Evolutionary conservation across 1,140 invertebrate species (phyloP).

Genomic region (Drosophila nikananu): DNA sequence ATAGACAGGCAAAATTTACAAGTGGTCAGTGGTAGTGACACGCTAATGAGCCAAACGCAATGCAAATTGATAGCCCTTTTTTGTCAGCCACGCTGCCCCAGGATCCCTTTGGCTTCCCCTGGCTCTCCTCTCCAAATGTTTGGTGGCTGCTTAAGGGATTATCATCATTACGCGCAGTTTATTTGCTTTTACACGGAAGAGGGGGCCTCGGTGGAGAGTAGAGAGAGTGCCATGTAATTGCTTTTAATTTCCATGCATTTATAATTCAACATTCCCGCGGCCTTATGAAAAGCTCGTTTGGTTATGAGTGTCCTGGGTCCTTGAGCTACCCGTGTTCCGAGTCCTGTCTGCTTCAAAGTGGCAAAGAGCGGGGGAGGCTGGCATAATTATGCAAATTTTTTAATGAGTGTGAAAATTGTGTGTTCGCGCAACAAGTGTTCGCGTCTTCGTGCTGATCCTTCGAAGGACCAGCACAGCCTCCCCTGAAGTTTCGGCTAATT

Average conservation of each 20-base stretch:
- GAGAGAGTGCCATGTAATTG: slow-evolving; percentile 74
- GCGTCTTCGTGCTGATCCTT: slow-evolving; percentile 5
- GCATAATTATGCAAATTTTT: slow-evolving; percentile 81
- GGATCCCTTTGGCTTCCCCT: not conserved
- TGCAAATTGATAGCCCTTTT: slow-evolving; percentile 77
- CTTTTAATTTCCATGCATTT: slow-evolving; percentile 82
- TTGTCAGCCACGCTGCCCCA: slow-evolving; percentile 12
- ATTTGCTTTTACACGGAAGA: slow-evolving; percentile 52
- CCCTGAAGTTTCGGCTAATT: slow-evolving; percentile 63
- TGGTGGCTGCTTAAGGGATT: slow-evolving; percentile 77
- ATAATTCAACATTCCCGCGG: slow-evolving; percentile 66
- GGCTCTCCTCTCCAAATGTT: slow-evolving; percentile 8
- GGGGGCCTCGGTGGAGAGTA: slow-evolving; percentile 31
- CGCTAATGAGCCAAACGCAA: slow-evolving; percentile 77
- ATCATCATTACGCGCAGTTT: slow-evolving; percentile 79
- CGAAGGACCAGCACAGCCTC: not conserved
- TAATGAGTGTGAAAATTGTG: slow-evolving; percentile 77
- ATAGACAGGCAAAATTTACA: slow-evolving; percentile 52
- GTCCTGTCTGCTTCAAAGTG: slow-evolving; percentile 63
- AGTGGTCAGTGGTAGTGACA: slow-evolving; percentile 62
- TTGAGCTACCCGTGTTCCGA: slow-evolving; percentile 5
- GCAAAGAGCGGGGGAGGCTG: slow-evolving; percentile 45
- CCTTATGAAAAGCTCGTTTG: slow-evolving; percentile 72
- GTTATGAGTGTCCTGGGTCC: slow-evolving; percentile 53
- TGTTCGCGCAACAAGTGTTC: slow-evolving; percentile 60